Percentiles rank a stretch among this genome's conserved stretches.
These are phyloP conservation scores for Dryocosmus kuriphilus DNA, from an alignment of 2,888 invertebrate species.

Conservation along the genomic window DNA sequence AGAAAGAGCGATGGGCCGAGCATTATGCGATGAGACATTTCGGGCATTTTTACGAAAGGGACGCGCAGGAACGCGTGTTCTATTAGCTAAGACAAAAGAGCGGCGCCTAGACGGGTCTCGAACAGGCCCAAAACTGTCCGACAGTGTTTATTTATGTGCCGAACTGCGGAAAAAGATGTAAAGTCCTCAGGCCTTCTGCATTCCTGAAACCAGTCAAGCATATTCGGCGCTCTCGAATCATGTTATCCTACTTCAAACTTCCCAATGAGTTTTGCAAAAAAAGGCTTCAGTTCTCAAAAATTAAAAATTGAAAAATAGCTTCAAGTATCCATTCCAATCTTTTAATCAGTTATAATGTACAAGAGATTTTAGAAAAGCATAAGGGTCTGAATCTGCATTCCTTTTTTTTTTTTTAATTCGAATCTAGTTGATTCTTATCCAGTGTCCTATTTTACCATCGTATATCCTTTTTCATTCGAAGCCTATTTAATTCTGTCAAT, in stretches of 20 bases:
- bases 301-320: not conserved
- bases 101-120: slow-evolving; percentile 74
- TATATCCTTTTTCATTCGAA: too few relatives aligned
- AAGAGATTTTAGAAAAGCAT: too few relatives aligned
- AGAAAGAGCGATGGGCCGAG: slow-evolving; percentile 70
- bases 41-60: slow-evolving; percentile 73
- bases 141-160: slow-evolving; percentile 75
- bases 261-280: slow-evolving; percentile 7
- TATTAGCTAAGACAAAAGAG: slow-evolving; percentile 77
- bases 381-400: too few relatives aligned
- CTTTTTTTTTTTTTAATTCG: too few relatives aligned
- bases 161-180: slow-evolving; percentile 77
- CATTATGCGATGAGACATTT: slow-evolving; percentile 75
- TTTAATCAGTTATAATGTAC: not conserved
- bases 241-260: slow-evolving; percentile 25
- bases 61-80: slow-evolving; percentile 76
- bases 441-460: too few relatives aligned
- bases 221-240: slow-evolving; percentile 59
- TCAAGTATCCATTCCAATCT: not conserved
- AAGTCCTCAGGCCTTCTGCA: slow-evolving; percentile 70
- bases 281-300: not conserved
- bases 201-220: slow-evolving; percentile 70
- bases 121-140: slow-evolving; percentile 67
- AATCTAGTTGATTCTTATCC: too few relatives aligned
- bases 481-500: too few relatives aligned